These are phyloP conservation scores for Gobius niger DNA, from an alignment of 2,113 vertebrate species.

Conservation along the genomic window DNA sequence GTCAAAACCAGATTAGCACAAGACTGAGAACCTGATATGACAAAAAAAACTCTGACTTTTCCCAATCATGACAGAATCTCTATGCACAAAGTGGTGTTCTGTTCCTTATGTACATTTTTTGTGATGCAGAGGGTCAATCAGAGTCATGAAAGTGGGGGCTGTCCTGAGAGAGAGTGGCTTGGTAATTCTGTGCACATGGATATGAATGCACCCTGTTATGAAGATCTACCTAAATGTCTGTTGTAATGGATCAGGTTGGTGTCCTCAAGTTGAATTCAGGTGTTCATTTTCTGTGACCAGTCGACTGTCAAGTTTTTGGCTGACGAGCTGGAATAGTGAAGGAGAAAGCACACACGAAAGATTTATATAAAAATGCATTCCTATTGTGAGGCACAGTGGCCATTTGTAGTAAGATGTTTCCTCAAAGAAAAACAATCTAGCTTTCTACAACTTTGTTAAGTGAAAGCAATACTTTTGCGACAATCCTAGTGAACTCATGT, in stretches of 20 bases:
- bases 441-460: slow-evolving; percentile 83
- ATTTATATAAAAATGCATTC: slow-evolving; percentile 76
- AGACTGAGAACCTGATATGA: slow-evolving; percentile 51
- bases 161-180: slow-evolving; percentile 33
- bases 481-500: slow-evolving; percentile 83
- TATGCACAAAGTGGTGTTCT: slow-evolving; percentile 80
- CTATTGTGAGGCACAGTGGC: slow-evolving; percentile 65
- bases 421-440: slow-evolving; percentile 78
- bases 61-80: slow-evolving; percentile 68
- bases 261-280: slow-evolving; percentile 57
- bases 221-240: slow-evolving; percentile 64
- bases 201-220: slow-evolving; percentile 32
- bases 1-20: slow-evolving; percentile 69
- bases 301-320: slow-evolving; percentile 55
- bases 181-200: slow-evolving; percentile 1
- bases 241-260: slow-evolving; percentile 60
- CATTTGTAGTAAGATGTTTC: slow-evolving; percentile 62
- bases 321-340: slow-evolving; percentile 29
- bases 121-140: slow-evolving; percentile 68
- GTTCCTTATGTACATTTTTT: slow-evolving; percentile 58
- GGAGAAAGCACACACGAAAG: slow-evolving; percentile 74
- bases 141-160: slow-evolving; percentile 34
- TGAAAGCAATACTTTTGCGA: slow-evolving; percentile 82
- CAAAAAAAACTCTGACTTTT: slow-evolving; percentile 49
- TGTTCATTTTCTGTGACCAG: slow-evolving; percentile 62